Evolutionary conservation across 1,140 invertebrate genomes (phyloP).

Genomic region (Patella vulgata): DNA sequence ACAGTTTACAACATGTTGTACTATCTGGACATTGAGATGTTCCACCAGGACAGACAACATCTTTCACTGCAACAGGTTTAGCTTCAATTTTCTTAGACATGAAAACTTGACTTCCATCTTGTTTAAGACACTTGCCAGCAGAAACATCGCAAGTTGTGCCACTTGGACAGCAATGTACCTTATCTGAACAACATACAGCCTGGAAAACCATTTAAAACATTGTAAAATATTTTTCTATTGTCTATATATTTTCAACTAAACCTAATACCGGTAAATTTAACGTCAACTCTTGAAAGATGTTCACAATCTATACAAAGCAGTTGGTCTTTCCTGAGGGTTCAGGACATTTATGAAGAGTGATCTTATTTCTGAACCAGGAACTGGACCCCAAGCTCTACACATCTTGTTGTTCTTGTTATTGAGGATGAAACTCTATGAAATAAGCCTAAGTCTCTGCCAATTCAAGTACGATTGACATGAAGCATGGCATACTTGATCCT

Average conservation of each 20-base stretch:
- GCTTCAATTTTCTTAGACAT: conserved; percentile 31
- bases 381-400: no score
- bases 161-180: conserved; percentile 49
- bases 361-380: no score
- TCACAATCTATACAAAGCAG: conserved; percentile 40
- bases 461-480: no score
- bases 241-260: conserved; percentile 28
- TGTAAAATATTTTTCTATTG: not conserved
- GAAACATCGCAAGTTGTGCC: conserved; percentile 42
- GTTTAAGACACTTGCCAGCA: conserved; percentile 27
- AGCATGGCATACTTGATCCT: no score
- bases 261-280: conserved; percentile 3
- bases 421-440: not conserved
- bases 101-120: conserved; percentile 10
- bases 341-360: conserved; percentile 27
- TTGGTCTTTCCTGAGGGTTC: conserved; percentile 39
- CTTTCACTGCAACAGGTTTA: no score
- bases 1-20: conserved; percentile 64
- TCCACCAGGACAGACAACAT: conserved; percentile 42
- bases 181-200: conserved; percentile 11
- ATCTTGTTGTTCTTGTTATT: not conserved
- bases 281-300: conserved; percentile 23
- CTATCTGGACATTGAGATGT: conserved; percentile 57
- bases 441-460: no score
- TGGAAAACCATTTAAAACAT: not conserved